These are phyloP conservation scores for Sciurus niger DNA, from an alignment of 2,113 vertebrate species.

Conservation along the genomic window DNA sequence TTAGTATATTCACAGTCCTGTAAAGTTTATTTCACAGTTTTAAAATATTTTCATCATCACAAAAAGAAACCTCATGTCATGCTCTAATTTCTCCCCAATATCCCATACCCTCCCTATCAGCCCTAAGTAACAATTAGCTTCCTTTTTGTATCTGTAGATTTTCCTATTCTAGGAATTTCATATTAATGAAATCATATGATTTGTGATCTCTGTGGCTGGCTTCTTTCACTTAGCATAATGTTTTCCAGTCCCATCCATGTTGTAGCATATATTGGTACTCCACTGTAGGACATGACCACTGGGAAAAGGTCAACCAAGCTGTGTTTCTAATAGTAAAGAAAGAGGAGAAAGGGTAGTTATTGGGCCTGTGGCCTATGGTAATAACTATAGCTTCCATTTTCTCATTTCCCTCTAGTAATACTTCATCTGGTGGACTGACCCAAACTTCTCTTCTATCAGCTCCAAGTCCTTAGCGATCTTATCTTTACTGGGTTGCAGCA, in stretches of 20 bases:
- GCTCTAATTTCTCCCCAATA: neutral
- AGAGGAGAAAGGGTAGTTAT: neutral
- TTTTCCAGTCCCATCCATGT: neutral
- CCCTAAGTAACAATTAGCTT: neutral
- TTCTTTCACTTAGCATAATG: constrained; percentile 16
- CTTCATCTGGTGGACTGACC: neutral
- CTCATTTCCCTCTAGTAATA: neutral
- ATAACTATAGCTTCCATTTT: neutral
- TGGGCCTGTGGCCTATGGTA: neutral
- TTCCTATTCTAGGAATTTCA: neutral
- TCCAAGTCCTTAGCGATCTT: neutral
- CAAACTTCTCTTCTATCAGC: neutral
- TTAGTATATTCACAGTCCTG: neutral
- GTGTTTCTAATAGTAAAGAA: neutral
- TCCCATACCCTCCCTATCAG: neutral
- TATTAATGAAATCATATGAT: neutral
- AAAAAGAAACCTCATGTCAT: neutral
- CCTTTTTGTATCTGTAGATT: neutral
- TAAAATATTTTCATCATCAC: neutral
- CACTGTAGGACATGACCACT: neutral
- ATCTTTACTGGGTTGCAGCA: neutral
- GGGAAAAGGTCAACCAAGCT: neutral
- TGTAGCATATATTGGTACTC: neutral
- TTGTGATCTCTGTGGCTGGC: neutral
- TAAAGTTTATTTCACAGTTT: neutral